These are phyloP conservation scores for Clunio marinus DNA, from an alignment of 2,888 invertebrate species.

Conservation along the genomic window DNA sequence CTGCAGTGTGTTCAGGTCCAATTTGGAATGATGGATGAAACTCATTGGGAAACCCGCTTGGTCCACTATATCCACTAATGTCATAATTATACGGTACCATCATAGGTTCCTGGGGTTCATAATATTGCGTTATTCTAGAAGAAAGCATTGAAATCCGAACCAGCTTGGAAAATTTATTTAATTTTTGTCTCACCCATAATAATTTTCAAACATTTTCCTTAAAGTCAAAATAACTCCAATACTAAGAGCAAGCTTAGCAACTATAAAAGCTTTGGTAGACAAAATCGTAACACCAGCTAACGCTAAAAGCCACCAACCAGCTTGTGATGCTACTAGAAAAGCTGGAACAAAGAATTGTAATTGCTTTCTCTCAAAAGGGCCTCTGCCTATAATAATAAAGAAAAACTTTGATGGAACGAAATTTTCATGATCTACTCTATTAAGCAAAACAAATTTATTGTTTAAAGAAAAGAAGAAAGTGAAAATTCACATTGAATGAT, in stretches of 20 bases:
- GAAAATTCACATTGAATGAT: too few species aligned
- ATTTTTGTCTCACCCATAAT: slow-evolving; percentile 46
- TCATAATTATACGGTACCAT: slow-evolving; percentile 52
- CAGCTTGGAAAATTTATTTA: neutral
- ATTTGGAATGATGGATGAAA: slow-evolving; percentile 25
- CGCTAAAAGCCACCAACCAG: slow-evolving; percentile 60
- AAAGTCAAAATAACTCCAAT: slow-evolving; percentile 59
- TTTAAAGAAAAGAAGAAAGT: neutral
- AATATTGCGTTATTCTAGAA: slow-evolving; percentile 45
- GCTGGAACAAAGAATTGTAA: slow-evolving; percentile 62
- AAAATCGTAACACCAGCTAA: slow-evolving; percentile 60
- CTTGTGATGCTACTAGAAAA: slow-evolving; percentile 64
- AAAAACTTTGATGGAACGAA: neutral
- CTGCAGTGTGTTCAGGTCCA: slow-evolving; percentile 34
- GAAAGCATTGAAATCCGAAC: neutral
- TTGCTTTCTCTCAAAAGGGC: slow-evolving; percentile 58
- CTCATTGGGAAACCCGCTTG: slow-evolving; percentile 44
- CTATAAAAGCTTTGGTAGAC: slow-evolving; percentile 64
- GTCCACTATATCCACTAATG: slow-evolving; percentile 45
- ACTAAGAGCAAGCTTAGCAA: slow-evolving; percentile 65
- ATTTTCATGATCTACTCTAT: too few species aligned
- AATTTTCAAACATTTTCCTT: slow-evolving; percentile 56
- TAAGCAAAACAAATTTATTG: neutral
- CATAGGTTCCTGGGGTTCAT: slow-evolving; percentile 46
- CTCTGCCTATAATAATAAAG: slow-evolving; percentile 43